Conservation (phyloP, 2,888 invertebrate species). For the Agrypnus murinus region DNA sequence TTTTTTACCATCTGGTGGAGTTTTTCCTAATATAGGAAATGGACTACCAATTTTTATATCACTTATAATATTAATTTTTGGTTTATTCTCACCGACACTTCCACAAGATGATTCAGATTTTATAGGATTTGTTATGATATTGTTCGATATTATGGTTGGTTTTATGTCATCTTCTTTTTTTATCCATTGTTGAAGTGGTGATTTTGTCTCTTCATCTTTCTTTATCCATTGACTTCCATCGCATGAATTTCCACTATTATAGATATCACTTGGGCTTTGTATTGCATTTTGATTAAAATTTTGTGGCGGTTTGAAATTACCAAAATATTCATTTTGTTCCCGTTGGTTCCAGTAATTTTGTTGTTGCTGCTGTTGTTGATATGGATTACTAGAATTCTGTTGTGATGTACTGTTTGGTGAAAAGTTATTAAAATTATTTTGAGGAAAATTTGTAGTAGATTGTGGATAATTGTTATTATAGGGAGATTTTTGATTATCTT, state of each 20-base stretch:
- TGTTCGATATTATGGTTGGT: constrained; percentile 49
- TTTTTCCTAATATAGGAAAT: constrained; percentile 55
- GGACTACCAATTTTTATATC: constrained; percentile 68
- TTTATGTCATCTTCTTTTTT: constrained; percentile 65
- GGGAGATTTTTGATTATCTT: constrained; percentile 55
- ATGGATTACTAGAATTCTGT: constrained; percentile 38
- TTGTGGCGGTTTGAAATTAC: constrained; percentile 57
- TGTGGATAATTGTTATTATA: constrained; percentile 17
- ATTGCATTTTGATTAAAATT: constrained; percentile 53
- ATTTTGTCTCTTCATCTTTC: constrained; percentile 63
- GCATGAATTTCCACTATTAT: constrained; percentile 49
- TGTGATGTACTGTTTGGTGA: constrained; percentile 41
- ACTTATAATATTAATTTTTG: constrained; percentile 70
- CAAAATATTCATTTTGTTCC: constrained; percentile 33
- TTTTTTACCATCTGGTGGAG: constrained; percentile 62
- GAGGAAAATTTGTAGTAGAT: constrained; percentile 19
- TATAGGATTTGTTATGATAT: constrained; percentile 50
- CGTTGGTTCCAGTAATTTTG: constrained; percentile 41
- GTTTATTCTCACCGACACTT: constrained; percentile 64
- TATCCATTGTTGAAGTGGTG: constrained; percentile 58
- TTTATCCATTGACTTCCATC: constrained; percentile 62
- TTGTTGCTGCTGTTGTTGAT: neutral
- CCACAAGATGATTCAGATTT: constrained; percentile 64
- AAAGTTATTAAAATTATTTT: constrained; percentile 37
- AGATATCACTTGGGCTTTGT: constrained; percentile 47